phyloP scores from a whole-genome alignment of 2,797 vertebrate species.

The Spondyliosoma cantharus region DNA sequence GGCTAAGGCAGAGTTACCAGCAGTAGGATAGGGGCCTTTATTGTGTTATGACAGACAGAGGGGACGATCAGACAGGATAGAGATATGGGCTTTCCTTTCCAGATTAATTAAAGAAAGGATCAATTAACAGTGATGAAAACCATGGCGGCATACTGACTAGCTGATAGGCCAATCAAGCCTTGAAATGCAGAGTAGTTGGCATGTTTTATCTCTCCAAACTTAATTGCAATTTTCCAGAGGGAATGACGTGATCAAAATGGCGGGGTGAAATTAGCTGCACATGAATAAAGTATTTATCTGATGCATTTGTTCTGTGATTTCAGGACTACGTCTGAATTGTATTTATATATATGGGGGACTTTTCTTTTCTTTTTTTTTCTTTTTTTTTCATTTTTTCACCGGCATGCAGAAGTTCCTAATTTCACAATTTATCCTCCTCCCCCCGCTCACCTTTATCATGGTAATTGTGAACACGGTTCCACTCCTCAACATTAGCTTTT shows the following conservation, averaged over 20 bases:
- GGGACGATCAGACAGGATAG: constrained; percentile 82
- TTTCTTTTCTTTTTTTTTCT: neutral
- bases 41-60: constrained; percentile 85
- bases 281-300: constrained; percentile 84
- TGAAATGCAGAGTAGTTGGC: constrained; percentile 88
- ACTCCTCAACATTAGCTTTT: constrained; percentile 79
- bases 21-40: constrained; percentile 76
- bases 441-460: constrained; percentile 78
- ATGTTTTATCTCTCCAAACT: constrained; percentile 88
- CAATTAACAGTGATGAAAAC: constrained; percentile 89
- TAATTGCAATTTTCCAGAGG: constrained; percentile 89
- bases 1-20: constrained; percentile 75
- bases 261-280: constrained; percentile 81
- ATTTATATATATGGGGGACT: constrained; percentile 28
- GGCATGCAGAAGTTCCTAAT: constrained; percentile 65
- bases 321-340: constrained; percentile 52
- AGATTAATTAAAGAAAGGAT: constrained; percentile 91
- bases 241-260: constrained; percentile 86
- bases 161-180: constrained; percentile 86
- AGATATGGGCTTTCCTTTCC: constrained; percentile 85
- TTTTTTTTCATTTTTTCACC: constrained; percentile 42
- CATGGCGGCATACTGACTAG: constrained; percentile 84
- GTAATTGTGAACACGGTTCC: constrained; percentile 72
- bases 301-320: constrained; percentile 78
- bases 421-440: constrained; percentile 65